Conservation (phyloP, 2,113 vertebrate genomes). For the Lepisosteus osseus region DNA sequence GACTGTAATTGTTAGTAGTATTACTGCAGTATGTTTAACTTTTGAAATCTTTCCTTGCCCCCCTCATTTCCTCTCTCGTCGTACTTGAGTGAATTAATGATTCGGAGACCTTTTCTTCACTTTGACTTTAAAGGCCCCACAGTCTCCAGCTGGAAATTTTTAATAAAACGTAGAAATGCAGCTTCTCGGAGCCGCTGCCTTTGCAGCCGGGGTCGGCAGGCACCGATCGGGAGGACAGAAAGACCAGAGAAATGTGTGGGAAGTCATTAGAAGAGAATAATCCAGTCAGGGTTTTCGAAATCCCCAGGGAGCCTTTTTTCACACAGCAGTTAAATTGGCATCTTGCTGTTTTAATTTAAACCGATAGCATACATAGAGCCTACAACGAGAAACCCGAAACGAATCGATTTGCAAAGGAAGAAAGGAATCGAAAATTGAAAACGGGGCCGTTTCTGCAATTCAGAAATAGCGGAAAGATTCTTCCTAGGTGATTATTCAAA, state of each 20-base stretch:
- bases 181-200: constrained; percentile 9
- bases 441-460: not conserved
- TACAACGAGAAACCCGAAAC: constrained; percentile 56
- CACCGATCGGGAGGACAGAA: constrained; percentile 13
- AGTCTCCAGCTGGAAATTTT: too few relatives aligned
- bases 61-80: too few relatives aligned
- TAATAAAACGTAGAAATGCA: too few relatives aligned
- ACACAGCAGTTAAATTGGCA: constrained; percentile 55
- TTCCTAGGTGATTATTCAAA: too few relatives aligned
- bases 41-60: too few relatives aligned
- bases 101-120: too few relatives aligned
- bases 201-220: not conserved
- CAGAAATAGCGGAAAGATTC: too few relatives aligned
- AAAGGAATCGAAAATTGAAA: constrained; percentile 34
- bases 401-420: constrained; percentile 54
- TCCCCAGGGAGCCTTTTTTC: constrained; percentile 54
- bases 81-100: too few relatives aligned
- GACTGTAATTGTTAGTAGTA: too few relatives aligned
- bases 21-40: too few relatives aligned
- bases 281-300: constrained; percentile 36
- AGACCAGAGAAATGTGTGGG: constrained; percentile 34
- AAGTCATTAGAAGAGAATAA: constrained; percentile 47
- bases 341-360: constrained; percentile 59
- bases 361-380: constrained; percentile 24
- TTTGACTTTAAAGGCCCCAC: too few relatives aligned